Base-by-base conservation (phyloP, 2,888 invertebrate species). In the Conistra vaccinii region DNA sequence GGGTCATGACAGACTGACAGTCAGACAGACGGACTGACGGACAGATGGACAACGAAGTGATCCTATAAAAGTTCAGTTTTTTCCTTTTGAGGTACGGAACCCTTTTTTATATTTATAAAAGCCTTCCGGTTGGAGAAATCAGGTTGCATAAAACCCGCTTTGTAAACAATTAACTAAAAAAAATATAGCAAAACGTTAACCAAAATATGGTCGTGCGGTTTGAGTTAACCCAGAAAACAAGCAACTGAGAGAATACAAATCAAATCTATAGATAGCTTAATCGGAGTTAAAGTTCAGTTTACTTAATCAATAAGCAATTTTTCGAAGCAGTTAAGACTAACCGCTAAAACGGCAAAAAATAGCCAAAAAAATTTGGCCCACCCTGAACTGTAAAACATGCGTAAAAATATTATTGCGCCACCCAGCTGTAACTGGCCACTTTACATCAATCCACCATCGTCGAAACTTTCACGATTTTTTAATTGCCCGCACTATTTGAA, bases 401-500 rank as follows among this genome's bases (percentile, higher is more conserved):
- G 76, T 83, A 83, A 65, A 73, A 61, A 53, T 75, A 66, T 76
- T 6, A 85, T 85, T 85, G 65, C 66, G 60, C 85, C 78, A 85
- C 84, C 85, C 85, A 84, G 70, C 32, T 60, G 3, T 72, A 76
- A 85, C 67, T 65, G 70, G 29, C 71, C 83, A 83, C 79, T 81
- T 80, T 72, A 58, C 65, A 84, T 76, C 66, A 76, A 83, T 83
- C 62, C 79, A 53, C 72, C 32, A 80, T 79, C 60, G 58, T 71
- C 61, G 29, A 48, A 78, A 79, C 81, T 80, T 85, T 84, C 84
- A 81, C 80, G 71, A 58, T 62, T 72, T 81, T 80, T 81, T 84
- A 80, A 85, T 85, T 81, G 81, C 85, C 81, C 78, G 61, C 70
- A 78, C 62, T 81, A 76, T 75, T 81, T 69, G 76, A 81, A 83